These are phyloP conservation scores for Pseudochromis fuscus DNA, from an alignment of 2,797 vertebrate species.

Conservation along the genomic window DNA sequence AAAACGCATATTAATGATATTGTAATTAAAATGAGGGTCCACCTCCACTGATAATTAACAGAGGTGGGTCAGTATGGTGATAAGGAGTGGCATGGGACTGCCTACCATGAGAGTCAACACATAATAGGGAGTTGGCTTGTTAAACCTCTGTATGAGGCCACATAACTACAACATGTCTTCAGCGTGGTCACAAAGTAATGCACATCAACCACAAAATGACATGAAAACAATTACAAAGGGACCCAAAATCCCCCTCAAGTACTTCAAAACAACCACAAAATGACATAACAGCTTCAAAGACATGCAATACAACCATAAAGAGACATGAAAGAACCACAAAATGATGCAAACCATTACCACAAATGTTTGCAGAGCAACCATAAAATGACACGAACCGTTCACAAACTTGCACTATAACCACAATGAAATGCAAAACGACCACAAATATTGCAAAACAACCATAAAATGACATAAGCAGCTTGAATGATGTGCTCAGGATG, in stretches of 20 bases:
- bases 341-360: no score
- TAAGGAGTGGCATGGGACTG: background rate
- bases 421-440: no score
- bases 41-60: background rate
- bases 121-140: background rate
- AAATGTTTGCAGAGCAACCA: no score
- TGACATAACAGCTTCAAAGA: background rate
- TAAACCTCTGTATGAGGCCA: no score
- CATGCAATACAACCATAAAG: no score
- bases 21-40: slow-evolving; percentile 25
- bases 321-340: no score
- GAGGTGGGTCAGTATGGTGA: background rate
- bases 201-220: background rate
- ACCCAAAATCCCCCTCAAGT: background rate
- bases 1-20: slow-evolving; percentile 42
- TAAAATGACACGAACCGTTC: no score
- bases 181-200: background rate
- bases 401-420: background rate
- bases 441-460: no score
- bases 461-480: no score
- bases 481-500: no score
- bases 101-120: background rate
- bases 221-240: background rate
- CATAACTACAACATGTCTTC: background rate
- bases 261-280: background rate